A percentile compares a stretch with the other conserved stretches of the same genome.
Evolutionary conservation across 1,140 invertebrate genomes (phyloP).

Genomic region (Cephus cinctus): DNA sequence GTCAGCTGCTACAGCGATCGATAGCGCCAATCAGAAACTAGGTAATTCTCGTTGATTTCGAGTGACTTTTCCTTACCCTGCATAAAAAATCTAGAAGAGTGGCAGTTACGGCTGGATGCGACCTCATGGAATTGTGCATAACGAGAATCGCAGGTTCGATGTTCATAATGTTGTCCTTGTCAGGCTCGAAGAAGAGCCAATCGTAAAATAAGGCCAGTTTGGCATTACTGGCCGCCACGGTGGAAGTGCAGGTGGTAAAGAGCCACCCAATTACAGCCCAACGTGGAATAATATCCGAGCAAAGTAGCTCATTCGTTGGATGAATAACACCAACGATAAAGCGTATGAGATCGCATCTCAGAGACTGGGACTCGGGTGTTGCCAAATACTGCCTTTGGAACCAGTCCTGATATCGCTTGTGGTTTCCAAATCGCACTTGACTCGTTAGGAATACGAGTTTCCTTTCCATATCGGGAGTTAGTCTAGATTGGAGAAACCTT

Average conservation of each 20-base stretch:
- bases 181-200: conserved; percentile 94
- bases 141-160: conserved; percentile 98
- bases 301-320: conserved; percentile 94
- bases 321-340: conserved; percentile 98
- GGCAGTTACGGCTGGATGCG: conserved; percentile 92
- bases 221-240: conserved; percentile 91
- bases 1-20: too few relatives aligned
- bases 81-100: conserved; percentile 95
- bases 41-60: too few relatives aligned
- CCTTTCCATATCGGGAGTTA: conserved; percentile 97
- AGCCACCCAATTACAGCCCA: conserved; percentile 99
- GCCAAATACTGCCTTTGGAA: conserved; percentile 96
- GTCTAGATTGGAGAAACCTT: conserved; percentile 84
- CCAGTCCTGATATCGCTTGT: conserved; percentile 98
- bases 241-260: conserved; percentile 92
- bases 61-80: too few relatives aligned
- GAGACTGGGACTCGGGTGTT: conserved; percentile 94
- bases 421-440: conserved; percentile 93
- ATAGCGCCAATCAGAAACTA: too few relatives aligned
- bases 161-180: conserved; percentile 98
- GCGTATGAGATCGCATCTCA: conserved; percentile 93
- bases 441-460: conserved; percentile 92
- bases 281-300: conserved; percentile 96
- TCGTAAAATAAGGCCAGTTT: conserved; percentile 97
- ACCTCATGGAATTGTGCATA: conserved; percentile 96